Evolutionary conservation across 2,113 vertebrate genomes (phyloP).

Genomic region (Enhydra lutris): DNA sequence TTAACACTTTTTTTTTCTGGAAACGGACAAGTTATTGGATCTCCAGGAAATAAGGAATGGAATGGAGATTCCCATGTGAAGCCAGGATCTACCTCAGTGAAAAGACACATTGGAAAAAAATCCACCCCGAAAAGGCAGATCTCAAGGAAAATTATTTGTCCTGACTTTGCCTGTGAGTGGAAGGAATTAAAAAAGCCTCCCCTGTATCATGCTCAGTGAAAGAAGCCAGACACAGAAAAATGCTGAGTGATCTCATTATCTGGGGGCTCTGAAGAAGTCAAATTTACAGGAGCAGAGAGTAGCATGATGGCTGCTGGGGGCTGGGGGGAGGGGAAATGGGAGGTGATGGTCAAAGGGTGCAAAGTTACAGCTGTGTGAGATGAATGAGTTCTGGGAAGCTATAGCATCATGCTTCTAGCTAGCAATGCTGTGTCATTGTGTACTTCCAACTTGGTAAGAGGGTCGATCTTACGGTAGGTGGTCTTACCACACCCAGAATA

Average conservation of each 20-base stretch:
- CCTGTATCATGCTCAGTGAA: background rate
- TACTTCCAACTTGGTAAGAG: background rate
- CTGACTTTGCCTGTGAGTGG: background rate
- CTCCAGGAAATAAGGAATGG: background rate
- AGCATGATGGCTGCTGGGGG: background rate
- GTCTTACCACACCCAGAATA: background rate
- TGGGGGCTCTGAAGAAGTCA: background rate
- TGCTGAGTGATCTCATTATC: background rate
- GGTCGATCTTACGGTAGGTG: background rate
- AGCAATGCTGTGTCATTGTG: background rate
- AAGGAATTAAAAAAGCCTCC: background rate
- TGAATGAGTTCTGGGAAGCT: background rate
- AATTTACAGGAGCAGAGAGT: background rate
- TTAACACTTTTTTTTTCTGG: background rate
- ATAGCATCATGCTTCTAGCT: background rate
- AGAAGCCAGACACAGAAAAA: background rate
- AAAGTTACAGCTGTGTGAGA: background rate
- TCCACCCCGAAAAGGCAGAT: background rate
- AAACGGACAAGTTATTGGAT: background rate
- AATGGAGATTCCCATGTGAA: background rate
- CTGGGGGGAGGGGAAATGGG: background rate
- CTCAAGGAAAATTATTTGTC: background rate
- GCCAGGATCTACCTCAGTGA: background rate
- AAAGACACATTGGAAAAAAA: background rate
- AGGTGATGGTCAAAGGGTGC: background rate